Conservation (phyloP, 1,140 invertebrate genomes). For the Spodoptera frugiperda region DNA sequence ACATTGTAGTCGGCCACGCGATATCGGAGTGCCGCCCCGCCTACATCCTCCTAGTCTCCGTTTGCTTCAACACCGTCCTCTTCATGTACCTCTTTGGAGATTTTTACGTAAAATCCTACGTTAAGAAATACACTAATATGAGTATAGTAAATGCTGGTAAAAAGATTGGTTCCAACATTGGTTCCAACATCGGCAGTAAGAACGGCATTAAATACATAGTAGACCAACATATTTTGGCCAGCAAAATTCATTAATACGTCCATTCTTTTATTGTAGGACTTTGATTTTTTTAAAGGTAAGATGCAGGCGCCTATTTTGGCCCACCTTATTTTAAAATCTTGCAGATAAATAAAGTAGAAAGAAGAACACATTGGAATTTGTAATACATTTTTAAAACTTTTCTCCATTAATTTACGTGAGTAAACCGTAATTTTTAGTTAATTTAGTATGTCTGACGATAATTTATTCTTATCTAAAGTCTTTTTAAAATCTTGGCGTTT, state of each 20-base stretch:
- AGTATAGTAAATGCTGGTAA: conserved; percentile 75
- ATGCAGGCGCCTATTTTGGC: too few relatives aligned
- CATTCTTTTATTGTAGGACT: too few relatives aligned
- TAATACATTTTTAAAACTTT: too few relatives aligned
- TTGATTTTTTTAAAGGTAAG: background rate
- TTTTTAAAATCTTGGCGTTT: too few relatives aligned
- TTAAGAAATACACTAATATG: conserved; percentile 75
- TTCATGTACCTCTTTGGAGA: conserved; percentile 64
- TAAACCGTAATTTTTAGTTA: too few relatives aligned
- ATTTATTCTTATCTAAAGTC: too few relatives aligned
- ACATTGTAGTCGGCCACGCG: conserved; percentile 46
- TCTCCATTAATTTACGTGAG: too few relatives aligned
- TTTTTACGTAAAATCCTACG: conserved; percentile 63
- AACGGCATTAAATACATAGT: conserved; percentile 40
- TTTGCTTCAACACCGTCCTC: conserved; percentile 55
- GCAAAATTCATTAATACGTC: conserved; percentile 36
- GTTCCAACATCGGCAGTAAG: conserved; percentile 1
- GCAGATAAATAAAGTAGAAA: too few relatives aligned
- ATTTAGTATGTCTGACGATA: too few relatives aligned
- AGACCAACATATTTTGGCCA: conserved; percentile 38
- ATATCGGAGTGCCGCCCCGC: conserved; percentile 61
- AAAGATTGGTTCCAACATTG: conserved; percentile 21
- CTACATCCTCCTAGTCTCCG: conserved; percentile 49
- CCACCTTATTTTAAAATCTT: too few relatives aligned
- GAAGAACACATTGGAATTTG: too few relatives aligned